Base-by-base conservation (phyloP, 1,140 invertebrate genomes). In the Drosophila sulfurigaster region DNA sequence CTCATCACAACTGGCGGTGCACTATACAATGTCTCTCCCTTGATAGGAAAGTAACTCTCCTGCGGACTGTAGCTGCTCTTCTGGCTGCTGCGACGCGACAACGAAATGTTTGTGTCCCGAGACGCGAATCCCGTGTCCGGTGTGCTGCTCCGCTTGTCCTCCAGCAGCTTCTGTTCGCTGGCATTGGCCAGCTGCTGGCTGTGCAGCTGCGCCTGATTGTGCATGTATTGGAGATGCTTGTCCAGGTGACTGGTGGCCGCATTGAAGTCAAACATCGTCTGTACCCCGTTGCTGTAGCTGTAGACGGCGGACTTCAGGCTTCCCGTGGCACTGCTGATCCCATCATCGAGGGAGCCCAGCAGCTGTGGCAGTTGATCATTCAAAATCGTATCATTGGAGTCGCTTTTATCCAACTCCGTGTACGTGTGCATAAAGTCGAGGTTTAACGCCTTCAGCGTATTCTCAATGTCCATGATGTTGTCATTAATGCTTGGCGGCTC, bases 371-470 rank as follows among this genome's bases (percentile, higher is more conserved):
- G 65, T 64, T 92, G 89, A 54, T 92, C 91, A 10, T 92, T 92
- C 10, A 93, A 67, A 4, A 93, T 76, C 6, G 92, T 93, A 25
- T 93, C 92, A 57, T 91, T 92, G 3, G 92, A 93, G 72, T 93
- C 92, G 59, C 88, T 93, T 70, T 93, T 93, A 67, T 92, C 92
- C 67, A 93, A 58, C 54, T 93, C 92, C 15, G 87, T 93, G 70
- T 92, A 93, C 3, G 92, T 92, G 62, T 92, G 91, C 81, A 93
- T 88, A 68, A 93, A 93, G 57, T 93, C 92, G n/a, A 92, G 59
- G 59, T 93, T 93, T 1, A 93, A 72, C 1, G 92, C 92, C 43
- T 93, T 92, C 0, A 93, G 49, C 0, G 92, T 93, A 52, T 92
- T 92, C 51, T 93, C 92, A 57, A 93, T 93, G 51, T 93, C 92